These are phyloP conservation scores for Nebria ingens DNA, from an alignment of 1,140 invertebrate genomes.

Conservation along the genomic window DNA sequence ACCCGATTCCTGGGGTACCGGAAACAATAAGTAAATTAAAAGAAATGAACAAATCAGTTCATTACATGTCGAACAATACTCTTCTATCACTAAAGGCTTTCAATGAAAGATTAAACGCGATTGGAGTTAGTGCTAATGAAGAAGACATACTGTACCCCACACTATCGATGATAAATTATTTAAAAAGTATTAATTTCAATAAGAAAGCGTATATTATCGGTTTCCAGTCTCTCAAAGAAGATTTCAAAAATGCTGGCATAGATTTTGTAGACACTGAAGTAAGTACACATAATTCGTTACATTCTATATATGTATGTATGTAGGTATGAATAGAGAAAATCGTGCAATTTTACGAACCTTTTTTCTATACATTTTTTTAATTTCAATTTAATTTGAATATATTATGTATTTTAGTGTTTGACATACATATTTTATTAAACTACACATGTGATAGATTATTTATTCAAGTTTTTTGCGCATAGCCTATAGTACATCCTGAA, in stretches of 20 bases:
- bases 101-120: conserved; percentile 16
- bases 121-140: conserved; percentile 15
- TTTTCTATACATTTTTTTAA: neutral
- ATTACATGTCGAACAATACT: conserved; percentile 28
- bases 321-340: too few relatives aligned
- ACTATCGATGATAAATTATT: conserved; percentile 19
- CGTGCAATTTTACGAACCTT: neutral
- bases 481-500: neutral
- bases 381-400: neutral
- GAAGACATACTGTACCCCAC: conserved; percentile 19
- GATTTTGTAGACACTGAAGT: conserved; percentile 17
- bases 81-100: conserved; percentile 13
- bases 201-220: conserved; percentile 24
- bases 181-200: conserved; percentile 24
- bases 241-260: conserved; percentile 22
- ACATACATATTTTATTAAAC: conserved; percentile 6
- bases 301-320: neutral
- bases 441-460: neutral
- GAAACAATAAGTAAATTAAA: conserved; percentile 21
- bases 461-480: neutral
- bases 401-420: conserved; percentile 3
- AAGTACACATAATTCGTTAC: neutral
- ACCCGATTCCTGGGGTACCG: conserved; percentile 21
- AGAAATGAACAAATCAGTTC: conserved; percentile 24
- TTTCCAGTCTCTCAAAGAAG: conserved; percentile 17